These are phyloP conservation scores for Cyclargus thomasi DNA, from an alignment of 1,140 invertebrate species.

Conservation along the genomic window DNA sequence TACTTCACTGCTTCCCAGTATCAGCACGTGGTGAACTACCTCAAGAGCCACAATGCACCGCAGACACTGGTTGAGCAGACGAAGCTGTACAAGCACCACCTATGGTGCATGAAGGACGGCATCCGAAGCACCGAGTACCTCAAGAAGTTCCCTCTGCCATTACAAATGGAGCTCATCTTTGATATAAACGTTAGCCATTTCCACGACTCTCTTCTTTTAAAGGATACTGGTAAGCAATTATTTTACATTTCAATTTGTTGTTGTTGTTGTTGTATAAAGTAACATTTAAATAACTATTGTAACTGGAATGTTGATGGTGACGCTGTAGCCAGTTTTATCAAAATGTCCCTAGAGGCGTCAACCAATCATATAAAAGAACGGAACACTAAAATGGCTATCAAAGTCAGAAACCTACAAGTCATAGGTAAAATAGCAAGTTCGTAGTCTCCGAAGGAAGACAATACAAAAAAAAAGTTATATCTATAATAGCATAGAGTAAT, in stretches of 20 bases:
- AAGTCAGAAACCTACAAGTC: no score
- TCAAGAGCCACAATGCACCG: slow-evolving; percentile 45
- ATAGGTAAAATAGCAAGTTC: no score
- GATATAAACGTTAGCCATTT: slow-evolving; percentile 62
- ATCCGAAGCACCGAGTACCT: slow-evolving; percentile 44
- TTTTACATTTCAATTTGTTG: no score
- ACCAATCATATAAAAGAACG: no score
- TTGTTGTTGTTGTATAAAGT: not conserved
- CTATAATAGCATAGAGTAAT: no score
- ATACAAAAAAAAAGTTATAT: no score
- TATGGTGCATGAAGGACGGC: slow-evolving; percentile 62
- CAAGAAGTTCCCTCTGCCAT: slow-evolving; percentile 45
- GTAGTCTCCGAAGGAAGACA: no score
- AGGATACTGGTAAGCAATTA: slow-evolving; percentile 42
- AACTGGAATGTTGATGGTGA: no score
- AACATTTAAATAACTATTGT: no score
- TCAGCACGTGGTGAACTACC: slow-evolving; percentile 54
- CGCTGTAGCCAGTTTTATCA: no score
- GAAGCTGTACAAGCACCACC: slow-evolving; percentile 44
- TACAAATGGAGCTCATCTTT: slow-evolving; percentile 66
- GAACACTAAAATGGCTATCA: no score
- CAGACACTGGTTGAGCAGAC: slow-evolving; percentile 42
- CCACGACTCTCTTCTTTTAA: slow-evolving; percentile 52
- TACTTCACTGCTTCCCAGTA: slow-evolving; percentile 40
- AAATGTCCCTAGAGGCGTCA: no score